These are phyloP conservation scores for Drosophila tropicalis DNA, from an alignment of 1,140 invertebrate species.

Conservation along the genomic window DNA sequence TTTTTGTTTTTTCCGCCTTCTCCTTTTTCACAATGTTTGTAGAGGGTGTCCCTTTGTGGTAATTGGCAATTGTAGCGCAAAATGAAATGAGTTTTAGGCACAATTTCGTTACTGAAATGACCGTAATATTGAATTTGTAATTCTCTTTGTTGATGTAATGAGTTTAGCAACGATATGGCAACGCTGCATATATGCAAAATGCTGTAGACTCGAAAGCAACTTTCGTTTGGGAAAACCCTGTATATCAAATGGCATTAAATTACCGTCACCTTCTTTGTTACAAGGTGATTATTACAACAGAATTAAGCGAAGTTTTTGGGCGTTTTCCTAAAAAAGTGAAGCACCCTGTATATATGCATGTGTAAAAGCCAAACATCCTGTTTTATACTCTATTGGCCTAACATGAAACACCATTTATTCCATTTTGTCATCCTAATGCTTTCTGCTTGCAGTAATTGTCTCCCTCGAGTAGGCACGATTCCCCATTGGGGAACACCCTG, in stretches of 20 bases:
- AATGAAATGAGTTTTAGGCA: neutral
- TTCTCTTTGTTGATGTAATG: neutral
- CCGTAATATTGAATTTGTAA: neutral
- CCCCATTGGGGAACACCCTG: slow-evolving; percentile 42
- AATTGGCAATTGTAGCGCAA: neutral
- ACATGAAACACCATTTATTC: slow-evolving; percentile 20
- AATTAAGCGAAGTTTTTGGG: too few species aligned
- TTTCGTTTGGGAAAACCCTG: neutral
- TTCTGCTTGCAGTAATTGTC: slow-evolving; percentile 3
- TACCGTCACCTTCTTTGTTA: too few species aligned
- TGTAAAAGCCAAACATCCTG: neutral
- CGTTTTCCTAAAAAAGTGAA: too few species aligned
- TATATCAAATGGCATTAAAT: neutral
- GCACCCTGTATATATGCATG: neutral
- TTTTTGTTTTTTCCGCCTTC: neutral
- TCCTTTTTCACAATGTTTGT: neutral
- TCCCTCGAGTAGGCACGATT: neutral
- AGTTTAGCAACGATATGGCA: neutral
- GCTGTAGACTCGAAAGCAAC: neutral
- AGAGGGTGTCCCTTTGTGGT: slow-evolving; percentile 2
- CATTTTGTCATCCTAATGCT: neutral
- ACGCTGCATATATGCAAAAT: neutral
- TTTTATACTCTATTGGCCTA: neutral
- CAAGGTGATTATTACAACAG: too few species aligned
- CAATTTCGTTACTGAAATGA: neutral